A percentile compares a stretch with the other conserved stretches of the same genome.
phyloP scores from a whole-genome alignment of 2,113 vertebrate genomes.

The Numenius arquata region DNA sequence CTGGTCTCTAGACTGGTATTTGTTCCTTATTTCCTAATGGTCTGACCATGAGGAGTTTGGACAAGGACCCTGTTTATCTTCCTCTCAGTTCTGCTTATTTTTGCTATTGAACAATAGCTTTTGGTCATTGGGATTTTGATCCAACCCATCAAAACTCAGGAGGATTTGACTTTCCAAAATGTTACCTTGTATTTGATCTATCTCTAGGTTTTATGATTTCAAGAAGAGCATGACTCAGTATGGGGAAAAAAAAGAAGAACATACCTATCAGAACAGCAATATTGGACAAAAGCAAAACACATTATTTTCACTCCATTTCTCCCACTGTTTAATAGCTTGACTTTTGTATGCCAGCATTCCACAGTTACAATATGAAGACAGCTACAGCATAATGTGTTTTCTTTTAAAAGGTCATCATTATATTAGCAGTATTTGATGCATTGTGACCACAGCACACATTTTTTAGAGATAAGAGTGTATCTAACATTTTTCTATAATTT shows the following conservation, averaged over 20 bases:
- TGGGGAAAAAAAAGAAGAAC: background rate
- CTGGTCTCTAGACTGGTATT: background rate
- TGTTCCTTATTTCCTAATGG: background rate
- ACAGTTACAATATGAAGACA: slow-evolving; percentile 16
- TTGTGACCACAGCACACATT: background rate
- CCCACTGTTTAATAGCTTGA: background rate
- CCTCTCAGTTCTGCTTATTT: background rate
- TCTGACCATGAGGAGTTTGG: background rate
- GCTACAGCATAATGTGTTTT: slow-evolving; percentile 26
- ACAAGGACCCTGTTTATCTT: background rate
- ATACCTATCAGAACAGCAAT: background rate
- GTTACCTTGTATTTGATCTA: background rate
- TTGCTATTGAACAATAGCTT: background rate
- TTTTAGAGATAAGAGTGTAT: slow-evolving; percentile 24
- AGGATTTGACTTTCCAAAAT: background rate
- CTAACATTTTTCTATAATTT: slow-evolving; percentile 40
- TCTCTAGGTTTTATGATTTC: background rate
- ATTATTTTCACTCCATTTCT: slow-evolving; percentile 27
- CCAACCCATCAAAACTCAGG: background rate
- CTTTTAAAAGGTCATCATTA: slow-evolving; percentile 60
- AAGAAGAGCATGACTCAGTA: background rate
- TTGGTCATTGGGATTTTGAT: background rate
- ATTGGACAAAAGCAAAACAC: background rate
- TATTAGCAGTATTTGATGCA: slow-evolving; percentile 29
- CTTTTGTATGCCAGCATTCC: background rate